These are phyloP conservation scores for Cyclargus thomasi DNA, from an alignment of 1,140 invertebrate species.

Conservation along the genomic window DNA sequence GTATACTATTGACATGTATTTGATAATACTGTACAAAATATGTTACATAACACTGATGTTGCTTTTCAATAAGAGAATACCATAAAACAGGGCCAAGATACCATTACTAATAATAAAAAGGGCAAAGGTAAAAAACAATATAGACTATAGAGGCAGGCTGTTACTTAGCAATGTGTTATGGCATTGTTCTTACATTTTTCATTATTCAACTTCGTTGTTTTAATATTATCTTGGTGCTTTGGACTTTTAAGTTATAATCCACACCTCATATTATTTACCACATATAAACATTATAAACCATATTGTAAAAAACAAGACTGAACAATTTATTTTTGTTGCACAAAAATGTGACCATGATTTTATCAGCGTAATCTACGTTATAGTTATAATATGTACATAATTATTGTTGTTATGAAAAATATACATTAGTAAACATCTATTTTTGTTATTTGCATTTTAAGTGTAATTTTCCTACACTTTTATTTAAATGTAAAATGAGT, in stretches of 20 bases:
- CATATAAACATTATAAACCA: background rate
- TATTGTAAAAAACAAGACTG: background rate
- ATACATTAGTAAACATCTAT: background rate
- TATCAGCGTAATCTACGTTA: background rate
- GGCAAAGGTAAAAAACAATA: too few relatives aligned
- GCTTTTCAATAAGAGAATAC: background rate
- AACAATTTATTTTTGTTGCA: conserved; percentile 5
- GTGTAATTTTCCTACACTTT: background rate
- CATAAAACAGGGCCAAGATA: background rate
- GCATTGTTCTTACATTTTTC: too few relatives aligned
- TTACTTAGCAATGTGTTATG: too few relatives aligned
- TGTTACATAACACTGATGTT: background rate
- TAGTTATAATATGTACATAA: too few relatives aligned
- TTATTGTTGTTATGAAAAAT: too few relatives aligned
- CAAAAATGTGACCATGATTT: conserved; percentile 5
- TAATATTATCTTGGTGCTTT: too few relatives aligned
- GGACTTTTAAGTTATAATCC: too few relatives aligned
- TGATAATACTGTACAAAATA: background rate
- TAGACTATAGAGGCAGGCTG: too few relatives aligned
- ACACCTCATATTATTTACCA: background rate
- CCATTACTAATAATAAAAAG: too few relatives aligned
- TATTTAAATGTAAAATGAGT: too few relatives aligned
- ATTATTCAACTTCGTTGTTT: too few relatives aligned
- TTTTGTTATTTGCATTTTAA: conserved; percentile 7
- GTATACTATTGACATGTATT: background rate